A percentile compares a stretch with the other conserved stretches of the same genome.
phyloP scores from a whole-genome alignment of 2,113 vertebrate genomes.

The Ceuthmochares aereus region DNA sequence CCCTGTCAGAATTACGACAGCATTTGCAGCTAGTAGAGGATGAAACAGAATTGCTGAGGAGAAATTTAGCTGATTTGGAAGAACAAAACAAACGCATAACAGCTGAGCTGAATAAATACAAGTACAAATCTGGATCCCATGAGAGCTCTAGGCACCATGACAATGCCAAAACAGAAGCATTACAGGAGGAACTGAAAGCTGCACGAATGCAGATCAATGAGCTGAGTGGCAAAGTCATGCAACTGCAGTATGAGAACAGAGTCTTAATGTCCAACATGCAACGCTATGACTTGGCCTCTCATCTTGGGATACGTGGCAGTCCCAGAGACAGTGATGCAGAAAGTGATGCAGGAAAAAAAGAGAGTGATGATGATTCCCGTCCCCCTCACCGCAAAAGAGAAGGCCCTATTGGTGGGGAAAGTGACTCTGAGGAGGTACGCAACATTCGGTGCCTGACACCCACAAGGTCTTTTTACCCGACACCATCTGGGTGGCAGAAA shows the following conservation, averaged over 20 bases:
- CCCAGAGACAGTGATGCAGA: conserved; percentile 95
- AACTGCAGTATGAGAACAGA: conserved; percentile 97
- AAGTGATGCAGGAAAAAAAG: conserved; percentile 91
- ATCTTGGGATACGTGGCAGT: conserved; percentile 92
- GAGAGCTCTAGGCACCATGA: conserved; percentile 88
- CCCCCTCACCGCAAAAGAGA: conserved; percentile 96
- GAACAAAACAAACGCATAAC: conserved; percentile 96
- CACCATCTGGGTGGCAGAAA: conserved; percentile 87
- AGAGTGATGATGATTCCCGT: conserved; percentile 92
- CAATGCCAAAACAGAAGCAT: conserved; percentile 85
- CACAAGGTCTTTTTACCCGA: conserved; percentile 88
- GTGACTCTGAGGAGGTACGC: conserved; percentile 95
- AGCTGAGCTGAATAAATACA: conserved; percentile 93
- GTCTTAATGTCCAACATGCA: conserved; percentile 99
- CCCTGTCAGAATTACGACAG: conserved; percentile 92
- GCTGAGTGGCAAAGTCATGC: conserved; percentile 97
- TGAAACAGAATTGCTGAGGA: conserved; percentile 93
- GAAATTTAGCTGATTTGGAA: conserved; percentile 93
- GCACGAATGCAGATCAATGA: conserved; percentile 97
- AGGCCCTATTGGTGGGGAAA: conserved; percentile 94
- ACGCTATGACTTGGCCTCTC: conserved; percentile 97
- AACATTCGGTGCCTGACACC: conserved; percentile 96
- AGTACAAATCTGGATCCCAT: conserved; percentile 91
- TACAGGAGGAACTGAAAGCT: conserved; percentile 96
- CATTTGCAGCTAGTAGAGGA: conserved; percentile 98